These are phyloP conservation scores for Bhutanitis thaidina DNA, from an alignment of 2,888 invertebrate species.

Conservation along the genomic window DNA sequence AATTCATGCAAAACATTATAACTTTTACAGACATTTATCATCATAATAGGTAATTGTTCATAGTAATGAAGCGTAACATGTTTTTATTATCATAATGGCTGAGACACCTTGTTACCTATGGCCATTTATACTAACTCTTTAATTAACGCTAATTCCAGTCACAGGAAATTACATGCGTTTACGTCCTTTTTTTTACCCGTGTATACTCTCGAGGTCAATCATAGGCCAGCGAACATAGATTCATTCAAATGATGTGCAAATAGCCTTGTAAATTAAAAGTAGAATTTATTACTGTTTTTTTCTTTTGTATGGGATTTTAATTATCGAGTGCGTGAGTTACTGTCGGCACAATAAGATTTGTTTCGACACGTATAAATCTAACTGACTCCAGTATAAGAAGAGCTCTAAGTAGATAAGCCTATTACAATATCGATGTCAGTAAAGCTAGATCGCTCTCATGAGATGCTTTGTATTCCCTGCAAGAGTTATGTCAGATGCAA, in stretches of 20 bases:
- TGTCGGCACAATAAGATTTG: slow-evolving; percentile 14
- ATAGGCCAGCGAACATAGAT: slow-evolving; percentile 37
- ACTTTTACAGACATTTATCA: too few relatives aligned
- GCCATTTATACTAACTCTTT: neutral
- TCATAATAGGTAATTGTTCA: neutral
- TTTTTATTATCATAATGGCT: neutral
- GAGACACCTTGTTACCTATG: neutral
- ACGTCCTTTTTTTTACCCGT: slow-evolving; percentile 25
- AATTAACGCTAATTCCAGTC: slow-evolving; percentile 22
- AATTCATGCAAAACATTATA: too few relatives aligned
- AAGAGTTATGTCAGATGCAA: slow-evolving; percentile 12
- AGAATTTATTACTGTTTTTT: slow-evolving; percentile 29
- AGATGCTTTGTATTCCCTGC: slow-evolving; percentile 14
- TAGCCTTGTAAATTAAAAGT: slow-evolving; percentile 27
- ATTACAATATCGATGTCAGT: slow-evolving; percentile 10
- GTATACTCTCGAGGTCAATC: slow-evolving; percentile 29
- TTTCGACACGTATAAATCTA: slow-evolving; percentile 13
- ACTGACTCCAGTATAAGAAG: neutral
- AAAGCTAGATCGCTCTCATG: slow-evolving; percentile 16
- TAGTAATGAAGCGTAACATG: neutral
- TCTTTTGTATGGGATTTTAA: slow-evolving; percentile 32
- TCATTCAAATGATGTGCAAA: slow-evolving; percentile 33
- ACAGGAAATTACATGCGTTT: slow-evolving; percentile 24
- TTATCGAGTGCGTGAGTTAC: slow-evolving; percentile 23
- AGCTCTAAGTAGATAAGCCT: slow-evolving; percentile 1